phyloP scores from a whole-genome alignment of 2,113 vertebrate genomes.

The Paralichthys olivaceus region DNA sequence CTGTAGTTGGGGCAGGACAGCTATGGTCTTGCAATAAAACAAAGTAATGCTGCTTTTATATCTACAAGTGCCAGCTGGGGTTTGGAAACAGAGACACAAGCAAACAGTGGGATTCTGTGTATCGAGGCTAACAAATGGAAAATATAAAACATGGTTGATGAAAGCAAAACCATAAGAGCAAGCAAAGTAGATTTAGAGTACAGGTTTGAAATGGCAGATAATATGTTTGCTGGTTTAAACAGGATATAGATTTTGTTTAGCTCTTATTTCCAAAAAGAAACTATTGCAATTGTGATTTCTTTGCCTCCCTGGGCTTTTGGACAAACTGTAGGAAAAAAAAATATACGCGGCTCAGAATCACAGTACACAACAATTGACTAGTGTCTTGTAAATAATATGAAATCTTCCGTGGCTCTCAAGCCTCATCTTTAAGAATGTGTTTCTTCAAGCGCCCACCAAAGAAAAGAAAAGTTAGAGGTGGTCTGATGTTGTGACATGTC shows the following conservation, averaged over 20 bases:
- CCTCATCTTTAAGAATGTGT: conserved; percentile 13
- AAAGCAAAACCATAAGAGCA: conserved; percentile 32
- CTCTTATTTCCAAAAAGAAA: conserved; percentile 6
- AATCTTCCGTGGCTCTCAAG: conserved; percentile 12
- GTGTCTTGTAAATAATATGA: conserved; percentile 11
- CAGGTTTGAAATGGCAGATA: conserved; percentile 34
- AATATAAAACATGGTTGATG: conserved; percentile 21
- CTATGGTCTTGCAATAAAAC: conserved; percentile 42
- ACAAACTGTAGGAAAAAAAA: neutral
- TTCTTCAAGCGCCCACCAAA: neutral
- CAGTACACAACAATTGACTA: neutral
- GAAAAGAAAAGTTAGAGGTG: conserved; percentile 35
- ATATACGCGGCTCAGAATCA: neutral
- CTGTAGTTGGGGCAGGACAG: conserved; percentile 45
- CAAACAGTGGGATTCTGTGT: conserved; percentile 5
- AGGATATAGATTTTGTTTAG: conserved; percentile 42
- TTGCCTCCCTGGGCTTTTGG: conserved; percentile 9
- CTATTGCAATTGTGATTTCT: neutral
- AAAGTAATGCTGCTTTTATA: conserved; percentile 27
- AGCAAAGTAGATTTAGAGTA: conserved; percentile 16
- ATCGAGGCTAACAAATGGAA: conserved; percentile 9
- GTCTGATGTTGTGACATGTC: conserved; percentile 67
- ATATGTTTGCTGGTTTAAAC: conserved; percentile 29
- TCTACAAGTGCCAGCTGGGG: conserved; percentile 7
- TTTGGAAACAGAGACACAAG: neutral